Evolutionary conservation across 2,888 invertebrate species (phyloP), one percentile per base, ranked within the genome.

Genomic region (Caenorhabditis sulstoni): DNA sequence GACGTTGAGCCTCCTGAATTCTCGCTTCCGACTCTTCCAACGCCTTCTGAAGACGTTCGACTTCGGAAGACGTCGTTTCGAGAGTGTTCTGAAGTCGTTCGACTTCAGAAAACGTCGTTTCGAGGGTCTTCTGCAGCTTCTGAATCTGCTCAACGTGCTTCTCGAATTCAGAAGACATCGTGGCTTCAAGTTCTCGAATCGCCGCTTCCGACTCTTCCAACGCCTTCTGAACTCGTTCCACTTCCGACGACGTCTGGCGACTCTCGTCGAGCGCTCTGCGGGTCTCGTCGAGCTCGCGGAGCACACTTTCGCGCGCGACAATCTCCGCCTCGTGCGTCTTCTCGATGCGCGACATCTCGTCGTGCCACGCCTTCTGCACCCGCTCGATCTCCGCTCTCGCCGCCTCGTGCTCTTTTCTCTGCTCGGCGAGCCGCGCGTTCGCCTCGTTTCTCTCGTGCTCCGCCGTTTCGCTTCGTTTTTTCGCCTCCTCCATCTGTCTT

Each of bases 281-380:
- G 29, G 4, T 65, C 39, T 29, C 58, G 16, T 73, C 53, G 3
- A 49, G 14, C 35, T 55, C 64, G 16, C 55, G 52, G 18, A 52
- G 4, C 12, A 67, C 9, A 20, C 53, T n/a, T 12, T 76, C 61
- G 0, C 41, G 29, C 14, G 45, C 39, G 3, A 22, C 23, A 1
- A 50, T 35, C 44, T 68, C 59, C 45, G 67, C 50, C 20, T 47
- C 61, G 39, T 49, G 22, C 22, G 47, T 41, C 20, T 58, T 58
- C 18, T 62, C 12, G 9, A 61, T 35, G 35, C 41, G 35, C n/a
- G 7, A n/a, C 57, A 50, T 75, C 41, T 73, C 71, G 9, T 18
- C 59, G 14, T 62, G 68, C 57, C 57, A 65, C 14, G 62, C 37
- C 55, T 64, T 59, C 39, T 70, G 57, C 12, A 66, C 53, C 41